These are phyloP conservation scores for Adelosebastes latens DNA, from an alignment of 2,797 vertebrate genomes.

Conservation along the genomic window DNA sequence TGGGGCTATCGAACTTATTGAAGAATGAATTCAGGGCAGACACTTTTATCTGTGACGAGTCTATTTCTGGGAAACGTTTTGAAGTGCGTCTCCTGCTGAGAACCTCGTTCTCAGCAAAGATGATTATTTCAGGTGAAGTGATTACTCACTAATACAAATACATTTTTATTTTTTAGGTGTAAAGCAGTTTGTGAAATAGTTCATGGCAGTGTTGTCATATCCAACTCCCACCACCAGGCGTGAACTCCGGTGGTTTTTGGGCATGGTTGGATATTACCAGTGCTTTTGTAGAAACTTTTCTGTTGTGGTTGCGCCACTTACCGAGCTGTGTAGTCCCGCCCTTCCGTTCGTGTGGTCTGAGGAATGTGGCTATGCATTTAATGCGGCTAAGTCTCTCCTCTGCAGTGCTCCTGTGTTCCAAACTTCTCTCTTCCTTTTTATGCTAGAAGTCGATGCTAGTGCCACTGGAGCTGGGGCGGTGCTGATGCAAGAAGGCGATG, in stretches of 20 bases:
- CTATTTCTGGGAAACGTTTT: conserved; percentile 24
- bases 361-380: not conserved
- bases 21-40: not conserved
- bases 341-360: not conserved
- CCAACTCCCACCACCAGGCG: no score
- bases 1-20: not conserved
- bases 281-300: not conserved
- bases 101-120: not conserved
- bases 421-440: not conserved
- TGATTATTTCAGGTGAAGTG: not conserved
- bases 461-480: not conserved
- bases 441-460: not conserved
- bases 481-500: not conserved
- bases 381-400: not conserved
- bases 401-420: not conserved
- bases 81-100: not conserved
- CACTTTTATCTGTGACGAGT: conserved; percentile 2
- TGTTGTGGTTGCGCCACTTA: not conserved
- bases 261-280: not conserved
- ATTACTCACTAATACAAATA: no score
- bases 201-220: no score
- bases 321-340: not conserved
- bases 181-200: no score
- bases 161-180: no score
- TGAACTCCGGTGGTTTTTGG: not conserved